phyloP scores from a whole-genome alignment of 2,888 invertebrate species.

The Schizaphis graminum region DNA sequence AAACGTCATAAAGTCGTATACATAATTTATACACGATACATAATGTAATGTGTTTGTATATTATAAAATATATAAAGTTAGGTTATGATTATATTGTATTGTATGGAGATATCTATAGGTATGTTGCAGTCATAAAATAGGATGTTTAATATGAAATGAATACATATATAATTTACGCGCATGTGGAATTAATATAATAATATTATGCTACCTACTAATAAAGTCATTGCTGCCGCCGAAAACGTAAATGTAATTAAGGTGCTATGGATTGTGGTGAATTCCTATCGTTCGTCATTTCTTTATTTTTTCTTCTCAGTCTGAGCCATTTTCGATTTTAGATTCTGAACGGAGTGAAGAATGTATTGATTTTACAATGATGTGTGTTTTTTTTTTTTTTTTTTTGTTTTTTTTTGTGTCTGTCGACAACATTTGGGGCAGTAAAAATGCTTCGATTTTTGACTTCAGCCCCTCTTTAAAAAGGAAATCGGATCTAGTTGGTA shows the following conservation, averaged over 20 bases:
- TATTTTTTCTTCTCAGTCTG: slow-evolving; percentile 16
- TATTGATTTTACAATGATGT: too few species aligned
- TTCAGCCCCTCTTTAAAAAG: too few species aligned
- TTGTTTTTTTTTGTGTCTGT: too few species aligned
- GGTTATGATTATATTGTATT: neutral
- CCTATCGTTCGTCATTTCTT: neutral
- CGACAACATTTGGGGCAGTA: too few species aligned
- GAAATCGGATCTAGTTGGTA: too few species aligned
- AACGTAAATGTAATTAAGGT: slow-evolving; percentile 59
- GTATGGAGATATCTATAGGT: neutral
- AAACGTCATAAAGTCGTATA: neutral
- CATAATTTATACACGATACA: neutral
- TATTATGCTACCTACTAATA: slow-evolving; percentile 30
- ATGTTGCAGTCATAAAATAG: slow-evolving; percentile 1
- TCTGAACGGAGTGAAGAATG: too few species aligned
- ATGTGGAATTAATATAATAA: neutral
- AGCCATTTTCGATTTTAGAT: slow-evolving; percentile 50
- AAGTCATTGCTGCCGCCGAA: slow-evolving; percentile 48
- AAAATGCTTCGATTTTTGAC: too few species aligned
- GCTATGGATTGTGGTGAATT: slow-evolving; percentile 38
- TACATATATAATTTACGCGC: neutral
- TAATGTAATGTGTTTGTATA: neutral
- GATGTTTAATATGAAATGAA: neutral
- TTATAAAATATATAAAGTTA: slow-evolving; percentile 4
- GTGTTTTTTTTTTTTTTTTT: too few species aligned